A percentile compares a stretch with the other conserved stretches of the same genome.
These are phyloP conservation scores for Tretioscincus oriximinensis DNA, from an alignment of 2,113 vertebrate species.

Conservation along the genomic window DNA sequence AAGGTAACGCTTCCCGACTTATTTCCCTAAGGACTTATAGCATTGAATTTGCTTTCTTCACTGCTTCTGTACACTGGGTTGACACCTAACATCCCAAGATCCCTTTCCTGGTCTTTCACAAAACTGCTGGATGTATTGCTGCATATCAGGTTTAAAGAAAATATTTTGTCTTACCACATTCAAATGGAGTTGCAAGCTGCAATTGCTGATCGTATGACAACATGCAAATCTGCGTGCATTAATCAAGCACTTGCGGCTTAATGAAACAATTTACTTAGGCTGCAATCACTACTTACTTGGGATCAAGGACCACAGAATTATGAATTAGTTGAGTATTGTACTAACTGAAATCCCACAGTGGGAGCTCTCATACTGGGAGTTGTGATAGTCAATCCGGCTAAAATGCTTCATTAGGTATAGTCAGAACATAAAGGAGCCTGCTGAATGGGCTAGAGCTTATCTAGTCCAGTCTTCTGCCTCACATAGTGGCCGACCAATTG, in stretches of 20 bases:
- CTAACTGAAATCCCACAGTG: conserved; percentile 25
- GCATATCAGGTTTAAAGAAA: conserved; percentile 61
- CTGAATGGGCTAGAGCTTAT: no score
- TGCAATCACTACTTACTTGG: not conserved
- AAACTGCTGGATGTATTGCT: conserved; percentile 52
- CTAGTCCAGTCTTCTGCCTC: no score
- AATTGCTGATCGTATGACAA: conserved; percentile 35
- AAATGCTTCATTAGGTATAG: conserved; percentile 13
- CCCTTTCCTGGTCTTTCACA: conserved; percentile 7
- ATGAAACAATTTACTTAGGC: conserved; percentile 36
- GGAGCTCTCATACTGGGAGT: conserved; percentile 14
- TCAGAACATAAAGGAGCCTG: no score
- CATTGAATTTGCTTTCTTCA: no score
- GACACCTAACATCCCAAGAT: no score
- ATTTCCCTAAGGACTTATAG: no score
- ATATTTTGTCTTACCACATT: conserved; percentile 56
- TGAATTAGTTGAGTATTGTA: conserved; percentile 47
- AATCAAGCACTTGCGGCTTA: conserved; percentile 43
- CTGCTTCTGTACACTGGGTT: no score
- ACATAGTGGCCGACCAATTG: no score
- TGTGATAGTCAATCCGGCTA: not conserved
- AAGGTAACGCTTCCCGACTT: no score
- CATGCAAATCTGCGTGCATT: not conserved
- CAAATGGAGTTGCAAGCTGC: conserved; percentile 17
- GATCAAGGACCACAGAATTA: conserved; percentile 4